phyloP scores from a whole-genome alignment of 2,888 invertebrate genomes.

The Hirtodrosophila alboralis region DNA sequence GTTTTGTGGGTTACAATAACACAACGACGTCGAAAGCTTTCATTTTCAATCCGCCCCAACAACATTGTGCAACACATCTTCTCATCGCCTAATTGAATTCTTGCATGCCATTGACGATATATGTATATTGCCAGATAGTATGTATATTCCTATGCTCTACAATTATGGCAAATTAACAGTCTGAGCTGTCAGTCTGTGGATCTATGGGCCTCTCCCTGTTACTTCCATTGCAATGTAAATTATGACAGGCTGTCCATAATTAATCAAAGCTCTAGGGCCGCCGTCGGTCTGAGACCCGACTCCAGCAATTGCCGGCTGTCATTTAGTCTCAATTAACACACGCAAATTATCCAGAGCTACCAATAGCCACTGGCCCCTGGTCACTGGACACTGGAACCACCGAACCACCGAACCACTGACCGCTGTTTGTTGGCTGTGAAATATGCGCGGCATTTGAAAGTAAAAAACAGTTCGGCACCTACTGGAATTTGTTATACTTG shows the following conservation, averaged over 20 bases:
- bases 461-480: conserved; percentile 71
- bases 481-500: conserved; percentile 56
- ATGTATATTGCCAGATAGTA: conserved; percentile 10
- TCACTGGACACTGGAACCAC: not conserved
- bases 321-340: conserved; percentile 75
- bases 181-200: conserved; percentile 36
- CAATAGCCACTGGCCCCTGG: conserved; percentile 17
- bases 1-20: conserved; percentile 67
- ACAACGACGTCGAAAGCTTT: conserved; percentile 58
- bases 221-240: conserved; percentile 63
- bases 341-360: conserved; percentile 57
- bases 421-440: conserved; percentile 22
- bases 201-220: too few relatives aligned
- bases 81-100: conserved; percentile 56
- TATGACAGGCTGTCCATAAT: conserved; percentile 77
- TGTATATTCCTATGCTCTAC: conserved; percentile 20
- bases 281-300: conserved; percentile 16
- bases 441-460: conserved; percentile 69
- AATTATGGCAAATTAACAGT: conserved; percentile 61
- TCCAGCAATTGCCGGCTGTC: conserved; percentile 32
- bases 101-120: conserved; percentile 53
- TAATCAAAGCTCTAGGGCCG: conserved; percentile 79
- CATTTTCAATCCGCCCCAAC: conserved; percentile 52
- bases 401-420: conserved; percentile 5
- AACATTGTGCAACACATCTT: conserved; percentile 56